These are phyloP conservation scores for Lontra canadensis DNA, from an alignment of 2,113 vertebrate species.

Conservation along the genomic window DNA sequence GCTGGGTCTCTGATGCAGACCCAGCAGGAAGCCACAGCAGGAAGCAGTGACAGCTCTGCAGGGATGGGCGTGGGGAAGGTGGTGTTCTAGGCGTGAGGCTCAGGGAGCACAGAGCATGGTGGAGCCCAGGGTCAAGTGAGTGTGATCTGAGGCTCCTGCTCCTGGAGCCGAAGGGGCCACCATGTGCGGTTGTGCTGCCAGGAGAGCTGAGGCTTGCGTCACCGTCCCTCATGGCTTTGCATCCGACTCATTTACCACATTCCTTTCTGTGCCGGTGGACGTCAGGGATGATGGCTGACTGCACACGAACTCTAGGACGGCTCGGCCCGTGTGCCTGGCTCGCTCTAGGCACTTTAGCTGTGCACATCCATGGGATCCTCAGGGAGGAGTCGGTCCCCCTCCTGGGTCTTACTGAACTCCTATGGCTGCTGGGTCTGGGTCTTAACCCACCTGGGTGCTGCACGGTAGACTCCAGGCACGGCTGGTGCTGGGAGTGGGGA, in stretches of 20 bases:
- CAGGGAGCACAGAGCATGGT: background rate
- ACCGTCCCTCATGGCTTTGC: background rate
- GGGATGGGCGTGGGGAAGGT: background rate
- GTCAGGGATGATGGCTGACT: background rate
- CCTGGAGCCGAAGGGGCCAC: background rate
- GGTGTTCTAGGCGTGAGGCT: background rate
- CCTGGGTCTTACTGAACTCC: background rate
- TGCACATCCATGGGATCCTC: fast-evolving
- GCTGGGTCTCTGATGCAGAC: background rate
- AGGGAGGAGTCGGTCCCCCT: background rate
- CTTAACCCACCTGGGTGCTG: background rate
- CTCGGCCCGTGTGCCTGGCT: too few species aligned
- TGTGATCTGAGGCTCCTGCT: background rate
- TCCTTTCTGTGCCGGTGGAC: background rate
- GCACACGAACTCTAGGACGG: fast-evolving
- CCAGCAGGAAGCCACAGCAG: background rate
- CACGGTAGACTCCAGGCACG: fast-evolving
- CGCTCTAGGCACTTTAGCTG: fast-evolving
- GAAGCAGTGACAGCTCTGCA: background rate
- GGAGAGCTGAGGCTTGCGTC: background rate
- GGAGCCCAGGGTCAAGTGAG: background rate
- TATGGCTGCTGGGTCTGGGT: background rate
- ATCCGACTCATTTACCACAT: fast-evolving
- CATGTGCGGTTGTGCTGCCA: fast-evolving
- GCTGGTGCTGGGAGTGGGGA: background rate